These are phyloP conservation scores for Adelphocoris suturalis DNA, from an alignment of 2,888 invertebrate genomes.

Conservation along the genomic window DNA sequence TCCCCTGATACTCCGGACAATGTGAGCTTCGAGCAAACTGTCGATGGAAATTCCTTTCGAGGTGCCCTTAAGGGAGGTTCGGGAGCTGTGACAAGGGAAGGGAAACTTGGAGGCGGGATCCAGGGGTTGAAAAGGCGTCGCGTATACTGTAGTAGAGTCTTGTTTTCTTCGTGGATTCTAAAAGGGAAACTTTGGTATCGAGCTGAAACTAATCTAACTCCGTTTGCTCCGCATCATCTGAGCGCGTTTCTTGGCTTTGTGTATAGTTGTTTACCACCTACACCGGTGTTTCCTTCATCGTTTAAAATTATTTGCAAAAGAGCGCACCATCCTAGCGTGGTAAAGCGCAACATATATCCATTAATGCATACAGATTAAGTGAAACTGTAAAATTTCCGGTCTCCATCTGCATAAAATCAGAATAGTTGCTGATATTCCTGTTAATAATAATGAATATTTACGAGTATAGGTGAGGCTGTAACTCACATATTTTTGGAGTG, in stretches of 20 bases:
- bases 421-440: too few relatives aligned
- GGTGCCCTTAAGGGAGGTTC: conserved; percentile 37
- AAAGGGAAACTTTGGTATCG: conserved; percentile 47
- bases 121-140: conserved; percentile 31
- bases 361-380: too few relatives aligned
- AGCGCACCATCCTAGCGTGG: too few relatives aligned
- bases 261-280: not conserved
- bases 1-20: conserved; percentile 37
- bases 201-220: conserved; percentile 40
- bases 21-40: conserved; percentile 56
- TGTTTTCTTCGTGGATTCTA: conserved; percentile 37
- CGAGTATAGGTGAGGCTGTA: too few relatives aligned
- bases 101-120: not conserved
- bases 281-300: not conserved
- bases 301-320: not conserved
- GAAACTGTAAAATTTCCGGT: too few relatives aligned
- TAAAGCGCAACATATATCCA: too few relatives aligned
- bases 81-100: conserved; percentile 29
- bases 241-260: conserved; percentile 40
- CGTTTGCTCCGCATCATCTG: conserved; percentile 23
- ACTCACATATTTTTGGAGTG: too few relatives aligned
- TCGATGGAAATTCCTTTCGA: conserved; percentile 60
- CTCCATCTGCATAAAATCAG: too few relatives aligned
- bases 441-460: too few relatives aligned
- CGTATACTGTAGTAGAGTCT: conserved; percentile 23